Evolutionary conservation across 2,888 invertebrate genomes (phyloP), one percentile per base, ranked within the genome.

Genomic region (Lomographa bimaculata): DNA sequence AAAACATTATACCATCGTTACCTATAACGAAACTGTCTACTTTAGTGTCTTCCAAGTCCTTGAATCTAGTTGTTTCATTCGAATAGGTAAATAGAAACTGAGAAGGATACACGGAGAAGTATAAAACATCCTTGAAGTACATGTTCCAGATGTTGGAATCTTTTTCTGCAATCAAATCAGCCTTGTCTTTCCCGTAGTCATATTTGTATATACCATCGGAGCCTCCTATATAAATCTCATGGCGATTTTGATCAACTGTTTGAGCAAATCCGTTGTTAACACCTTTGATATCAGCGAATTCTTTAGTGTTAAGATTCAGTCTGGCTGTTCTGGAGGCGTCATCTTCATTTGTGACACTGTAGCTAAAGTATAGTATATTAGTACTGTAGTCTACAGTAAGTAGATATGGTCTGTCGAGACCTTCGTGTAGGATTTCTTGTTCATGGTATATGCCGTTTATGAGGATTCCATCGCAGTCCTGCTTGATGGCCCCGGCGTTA

Each of bases 121-220:
- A 85, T 0, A 83, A 8, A 0, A 58, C 53, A 8, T 83, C 68
- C 46, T 80, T 79, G 52, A 59, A 79, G 53, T 69, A 85, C 17
- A 83, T 16, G n/a, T 49, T 58, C 84, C 85, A 84, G 14, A 83
- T 69, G 27, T 79, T 62, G 0, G 46, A 57, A 1, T 60, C 76
- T 26, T 55, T 64, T 9, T 57, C 71, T 1, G 63, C 72, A 4
- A 71, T 33, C 0, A 66, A 49, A 45, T 73, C 70, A 3, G 71
- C 69, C 52, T 64, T 66, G 38, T 83, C 70, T 0, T 49, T 60
- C 4, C 49, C 62, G 1, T 60, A 57, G 23, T 79, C 62, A 25
- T 80, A 83, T 59, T 77, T 82, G 42, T 78, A 85, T 8, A 84
- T 64, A 0, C 85, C 84, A 14, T 79, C 61, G 7, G 68, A 70